Evolutionary conservation across 2,113 vertebrate species (phyloP).

Genomic region (Apeltes quadracus): DNA sequence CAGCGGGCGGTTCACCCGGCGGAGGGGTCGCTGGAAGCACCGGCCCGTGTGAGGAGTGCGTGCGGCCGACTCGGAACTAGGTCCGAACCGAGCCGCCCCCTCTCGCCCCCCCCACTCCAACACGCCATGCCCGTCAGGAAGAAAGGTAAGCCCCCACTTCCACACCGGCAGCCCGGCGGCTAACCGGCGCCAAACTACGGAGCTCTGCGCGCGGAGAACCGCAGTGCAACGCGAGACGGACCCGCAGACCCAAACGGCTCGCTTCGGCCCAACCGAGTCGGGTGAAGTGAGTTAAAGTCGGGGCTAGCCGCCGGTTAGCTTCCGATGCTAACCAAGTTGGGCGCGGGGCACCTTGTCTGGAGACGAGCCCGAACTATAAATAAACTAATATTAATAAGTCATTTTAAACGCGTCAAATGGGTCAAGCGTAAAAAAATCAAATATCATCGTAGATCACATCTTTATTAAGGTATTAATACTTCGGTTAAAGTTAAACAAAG

Average conservation of each 20-base stretch:
- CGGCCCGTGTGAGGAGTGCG: conserved; percentile 29
- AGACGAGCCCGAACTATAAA: neutral
- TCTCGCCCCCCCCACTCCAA: neutral
- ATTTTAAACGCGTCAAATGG: too few species aligned
- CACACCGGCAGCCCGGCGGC: neutral
- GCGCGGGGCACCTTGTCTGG: neutral
- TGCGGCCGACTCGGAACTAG: conserved; percentile 45
- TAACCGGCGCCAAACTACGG: too few species aligned
- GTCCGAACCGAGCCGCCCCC: conserved; percentile 28
- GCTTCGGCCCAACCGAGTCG: neutral
- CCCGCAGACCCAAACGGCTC: neutral
- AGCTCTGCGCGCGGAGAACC: too few species aligned
- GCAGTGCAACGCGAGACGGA: too few species aligned
- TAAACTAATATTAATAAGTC: neutral
- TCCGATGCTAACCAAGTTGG: neutral
- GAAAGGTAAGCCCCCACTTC: conserved; percentile 85
- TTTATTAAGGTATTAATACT: too few species aligned
- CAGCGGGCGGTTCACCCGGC: conserved; percentile 23
- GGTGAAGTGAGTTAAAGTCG: neutral
- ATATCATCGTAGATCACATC: too few species aligned
- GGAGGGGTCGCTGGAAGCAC: neutral
- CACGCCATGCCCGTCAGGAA: conserved; percentile 89
- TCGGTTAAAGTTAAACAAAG: too few species aligned
- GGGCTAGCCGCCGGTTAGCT: neutral
- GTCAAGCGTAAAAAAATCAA: too few species aligned